phyloP scores from a whole-genome alignment of 2,888 invertebrate genomes.

The Gryllus longicercus region DNA sequence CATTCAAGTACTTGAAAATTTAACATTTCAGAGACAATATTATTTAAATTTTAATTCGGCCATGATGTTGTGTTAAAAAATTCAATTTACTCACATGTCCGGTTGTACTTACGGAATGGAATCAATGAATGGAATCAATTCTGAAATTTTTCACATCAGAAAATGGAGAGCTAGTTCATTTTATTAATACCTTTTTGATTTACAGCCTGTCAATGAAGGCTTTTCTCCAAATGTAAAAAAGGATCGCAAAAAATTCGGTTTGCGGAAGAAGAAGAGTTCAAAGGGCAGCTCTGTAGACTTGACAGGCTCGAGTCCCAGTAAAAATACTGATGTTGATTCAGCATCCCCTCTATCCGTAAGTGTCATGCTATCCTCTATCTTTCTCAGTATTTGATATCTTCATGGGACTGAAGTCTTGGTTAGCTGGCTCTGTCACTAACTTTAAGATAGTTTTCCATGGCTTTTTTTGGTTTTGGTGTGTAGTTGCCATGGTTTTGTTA shows the following conservation, averaged over 20 bases:
- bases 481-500: too few species aligned
- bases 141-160: too few species aligned
- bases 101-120: too few species aligned
- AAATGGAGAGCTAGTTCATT: too few species aligned
- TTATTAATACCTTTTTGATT: background rate
- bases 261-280: conserved; percentile 63
- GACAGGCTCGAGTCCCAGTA: conserved; percentile 46
- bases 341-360: conserved; percentile 49
- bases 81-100: too few species aligned
- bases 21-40: too few species aligned
- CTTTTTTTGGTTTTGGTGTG: background rate
- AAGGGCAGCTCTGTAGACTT: conserved; percentile 63
- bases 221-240: conserved; percentile 65
- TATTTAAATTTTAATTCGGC: too few species aligned
- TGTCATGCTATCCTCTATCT: conserved; percentile 27
- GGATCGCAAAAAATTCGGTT: conserved; percentile 64
- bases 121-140: too few species aligned
- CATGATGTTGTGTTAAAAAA: too few species aligned
- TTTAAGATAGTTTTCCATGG: background rate
- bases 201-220: conserved; percentile 49
- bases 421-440: background rate
- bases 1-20: too few species aligned
- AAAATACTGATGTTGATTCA: conserved; percentile 45
- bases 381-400: too few species aligned
- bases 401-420: background rate